A percentile compares a stretch with the other conserved stretches of the same genome.
Conservation (phyloP, 1,140 invertebrate species). For the Protaetia brevitarsis region DNA sequence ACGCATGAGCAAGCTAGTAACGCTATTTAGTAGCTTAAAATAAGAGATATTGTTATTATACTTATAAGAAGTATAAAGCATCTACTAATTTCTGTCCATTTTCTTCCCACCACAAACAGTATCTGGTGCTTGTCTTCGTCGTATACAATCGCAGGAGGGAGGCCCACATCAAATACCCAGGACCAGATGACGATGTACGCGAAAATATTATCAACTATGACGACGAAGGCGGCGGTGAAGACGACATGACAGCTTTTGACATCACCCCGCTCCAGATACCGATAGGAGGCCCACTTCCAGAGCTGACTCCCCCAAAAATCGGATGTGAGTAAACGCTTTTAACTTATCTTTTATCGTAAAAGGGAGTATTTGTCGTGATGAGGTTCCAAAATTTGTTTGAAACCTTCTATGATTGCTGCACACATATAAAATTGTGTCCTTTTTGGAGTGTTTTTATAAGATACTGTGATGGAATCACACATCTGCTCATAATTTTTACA, state of each 20-base stretch:
- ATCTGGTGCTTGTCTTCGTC: constrained; percentile 89
- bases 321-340: constrained; percentile 72
- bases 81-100: neutral
- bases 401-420: too few relatives aligned
- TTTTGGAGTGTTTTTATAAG: too few relatives aligned
- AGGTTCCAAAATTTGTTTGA: too few relatives aligned
- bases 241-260: constrained; percentile 98
- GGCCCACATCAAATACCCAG: constrained; percentile 91
- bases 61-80: too few relatives aligned
- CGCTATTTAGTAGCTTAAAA: too few relatives aligned
- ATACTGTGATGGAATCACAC: too few relatives aligned
- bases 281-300: constrained; percentile 79
- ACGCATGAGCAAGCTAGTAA: too few relatives aligned
- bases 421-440: too few relatives aligned
- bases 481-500: too few relatives aligned
- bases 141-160: constrained; percentile 89
- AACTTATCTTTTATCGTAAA: too few relatives aligned
- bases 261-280: constrained; percentile 95
- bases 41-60: too few relatives aligned
- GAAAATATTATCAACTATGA: constrained; percentile 99
- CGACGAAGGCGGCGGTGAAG: constrained; percentile 95
- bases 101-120: constrained; percentile 58
- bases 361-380: too few relatives aligned
- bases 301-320: constrained; percentile 75
- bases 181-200: constrained; percentile 94